phyloP scores from a whole-genome alignment of 1,140 invertebrate genomes.

The Battus philenor region DNA sequence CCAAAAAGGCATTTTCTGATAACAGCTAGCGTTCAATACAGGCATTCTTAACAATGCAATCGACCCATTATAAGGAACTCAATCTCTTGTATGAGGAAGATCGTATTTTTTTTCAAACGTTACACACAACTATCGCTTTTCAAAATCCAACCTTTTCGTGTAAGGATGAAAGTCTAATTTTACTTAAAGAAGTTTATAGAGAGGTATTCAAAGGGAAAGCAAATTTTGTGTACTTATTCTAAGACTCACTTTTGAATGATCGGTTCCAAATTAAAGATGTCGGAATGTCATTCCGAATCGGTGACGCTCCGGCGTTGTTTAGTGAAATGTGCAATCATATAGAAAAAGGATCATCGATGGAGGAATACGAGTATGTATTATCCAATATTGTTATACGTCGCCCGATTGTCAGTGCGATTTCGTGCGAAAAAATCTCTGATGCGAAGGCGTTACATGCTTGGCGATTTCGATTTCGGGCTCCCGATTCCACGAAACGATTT shows the following conservation, averaged over 20 bases:
- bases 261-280: slow-evolving; percentile 23
- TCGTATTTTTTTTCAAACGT: background rate
- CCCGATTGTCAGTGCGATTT: slow-evolving; percentile 41
- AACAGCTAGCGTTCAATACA: slow-evolving; percentile 38
- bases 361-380: slow-evolving; percentile 41
- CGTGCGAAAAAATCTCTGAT: slow-evolving; percentile 42
- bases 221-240: slow-evolving; percentile 8
- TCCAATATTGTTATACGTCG: slow-evolving; percentile 41
- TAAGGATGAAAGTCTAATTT: background rate
- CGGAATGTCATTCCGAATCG: slow-evolving; percentile 41
- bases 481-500: slow-evolving; percentile 20
- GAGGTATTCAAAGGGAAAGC: slow-evolving; percentile 15
- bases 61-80: slow-evolving; percentile 58
- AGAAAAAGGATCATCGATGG: slow-evolving; percentile 37
- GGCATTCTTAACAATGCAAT: slow-evolving; percentile 50
- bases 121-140: too few species aligned
- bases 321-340: slow-evolving; percentile 61
- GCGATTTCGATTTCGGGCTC: slow-evolving; percentile 18
- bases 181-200: background rate
- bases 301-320: slow-evolving; percentile 41
- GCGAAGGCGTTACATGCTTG: slow-evolving; percentile 21
- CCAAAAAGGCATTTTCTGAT: slow-evolving; percentile 52
- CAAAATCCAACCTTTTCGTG: background rate
- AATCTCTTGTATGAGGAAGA: slow-evolving; percentile 24
- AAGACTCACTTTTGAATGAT: slow-evolving; percentile 21